These are phyloP conservation scores for Trypoxylus dichotomus DNA, from an alignment of 1,140 invertebrate genomes.

Conservation along the genomic window DNA sequence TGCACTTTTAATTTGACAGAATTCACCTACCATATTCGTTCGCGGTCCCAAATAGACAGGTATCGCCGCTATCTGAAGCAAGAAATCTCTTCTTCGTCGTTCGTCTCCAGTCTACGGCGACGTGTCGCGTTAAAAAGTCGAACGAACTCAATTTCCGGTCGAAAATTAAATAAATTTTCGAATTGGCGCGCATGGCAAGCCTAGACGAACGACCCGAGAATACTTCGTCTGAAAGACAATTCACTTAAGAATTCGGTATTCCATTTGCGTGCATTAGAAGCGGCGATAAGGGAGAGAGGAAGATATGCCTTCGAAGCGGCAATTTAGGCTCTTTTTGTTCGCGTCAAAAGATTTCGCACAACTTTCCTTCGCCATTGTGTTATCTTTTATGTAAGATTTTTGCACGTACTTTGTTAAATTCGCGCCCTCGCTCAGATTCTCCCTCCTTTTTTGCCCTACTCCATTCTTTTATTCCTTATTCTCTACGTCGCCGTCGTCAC, in stretches of 20 bases:
- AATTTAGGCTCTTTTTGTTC: conserved; percentile 16
- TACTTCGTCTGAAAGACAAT: not conserved
- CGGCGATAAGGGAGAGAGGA: not conserved
- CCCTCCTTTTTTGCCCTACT: not conserved
- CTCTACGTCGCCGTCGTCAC: not conserved
- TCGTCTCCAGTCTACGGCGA: not conserved
- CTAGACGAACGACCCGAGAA: not conserved
- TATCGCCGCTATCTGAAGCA: too few species aligned
- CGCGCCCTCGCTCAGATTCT: not conserved
- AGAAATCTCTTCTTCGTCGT: too few species aligned
- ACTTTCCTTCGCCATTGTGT: conserved; percentile 11
- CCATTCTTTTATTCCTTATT: not conserved
- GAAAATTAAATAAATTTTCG: conserved; percentile 26
- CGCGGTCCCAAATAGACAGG: too few species aligned
- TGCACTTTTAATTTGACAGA: too few species aligned
- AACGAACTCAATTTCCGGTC: conserved; percentile 16
- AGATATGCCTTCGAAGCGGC: not conserved
- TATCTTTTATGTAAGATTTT: conserved; percentile 23
- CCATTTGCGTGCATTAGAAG: conserved; percentile 23
- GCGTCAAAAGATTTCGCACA: conserved; percentile 18
- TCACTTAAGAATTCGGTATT: conserved; percentile 20
- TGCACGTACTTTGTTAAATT: conserved; percentile 22
- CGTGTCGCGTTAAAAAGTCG: conserved; percentile 7
- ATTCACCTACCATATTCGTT: too few species aligned
- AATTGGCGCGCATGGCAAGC: not conserved